These are phyloP conservation scores for Oreochromis niloticus DNA, from an alignment of 2,113 vertebrate species.

Conservation along the genomic window DNA sequence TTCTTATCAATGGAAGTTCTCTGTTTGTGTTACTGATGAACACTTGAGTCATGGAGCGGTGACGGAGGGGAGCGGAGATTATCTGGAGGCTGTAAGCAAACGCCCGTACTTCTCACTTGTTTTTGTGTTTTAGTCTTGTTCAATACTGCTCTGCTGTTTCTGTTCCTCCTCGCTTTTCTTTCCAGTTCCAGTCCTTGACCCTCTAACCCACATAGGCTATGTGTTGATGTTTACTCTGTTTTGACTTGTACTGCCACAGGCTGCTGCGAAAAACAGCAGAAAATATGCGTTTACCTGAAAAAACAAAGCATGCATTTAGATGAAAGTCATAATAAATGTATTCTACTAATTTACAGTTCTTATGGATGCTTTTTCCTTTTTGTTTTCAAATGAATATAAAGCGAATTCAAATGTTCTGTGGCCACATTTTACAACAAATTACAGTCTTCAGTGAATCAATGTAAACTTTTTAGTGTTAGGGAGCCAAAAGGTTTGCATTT, in stretches of 20 bases:
- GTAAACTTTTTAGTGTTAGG: neutral
- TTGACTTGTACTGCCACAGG: neutral
- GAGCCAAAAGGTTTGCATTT: neutral
- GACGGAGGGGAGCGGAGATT: neutral
- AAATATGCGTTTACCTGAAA: neutral
- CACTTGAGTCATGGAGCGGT: neutral
- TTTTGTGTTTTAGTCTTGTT: neutral
- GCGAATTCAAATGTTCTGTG: neutral
- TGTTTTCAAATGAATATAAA: neutral
- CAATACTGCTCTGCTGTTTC: neutral
- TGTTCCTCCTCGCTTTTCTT: neutral
- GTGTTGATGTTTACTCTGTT: neutral
- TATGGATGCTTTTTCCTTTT: neutral
- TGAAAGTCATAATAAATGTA: neutral
- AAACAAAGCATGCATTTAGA: neutral
- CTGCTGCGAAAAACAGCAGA: neutral
- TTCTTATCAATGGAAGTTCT: neutral
- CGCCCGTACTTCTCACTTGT: neutral
- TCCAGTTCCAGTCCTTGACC: neutral
- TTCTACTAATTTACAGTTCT: neutral
- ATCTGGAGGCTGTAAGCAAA: slow-evolving; percentile 7
- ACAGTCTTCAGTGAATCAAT: neutral
- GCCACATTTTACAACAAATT: neutral
- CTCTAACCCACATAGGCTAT: neutral
- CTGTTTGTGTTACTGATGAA: neutral